Conservation (phyloP, 2,797 vertebrate genomes). For the Anniella stebbinsi region DNA sequence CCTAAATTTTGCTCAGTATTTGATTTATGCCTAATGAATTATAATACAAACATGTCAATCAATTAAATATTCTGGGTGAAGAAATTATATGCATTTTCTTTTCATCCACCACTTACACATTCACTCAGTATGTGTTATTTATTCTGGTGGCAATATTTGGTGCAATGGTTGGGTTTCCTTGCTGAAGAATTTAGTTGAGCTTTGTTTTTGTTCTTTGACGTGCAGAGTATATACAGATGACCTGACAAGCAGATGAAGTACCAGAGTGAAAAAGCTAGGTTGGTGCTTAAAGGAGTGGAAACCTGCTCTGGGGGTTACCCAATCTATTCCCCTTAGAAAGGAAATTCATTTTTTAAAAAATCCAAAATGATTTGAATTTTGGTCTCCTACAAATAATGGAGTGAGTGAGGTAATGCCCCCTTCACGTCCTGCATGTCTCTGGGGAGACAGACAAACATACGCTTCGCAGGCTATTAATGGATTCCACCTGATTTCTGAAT, state of each 20-base stretch:
- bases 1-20: not conserved
- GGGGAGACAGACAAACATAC: not conserved
- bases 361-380: not conserved
- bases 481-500: constrained; percentile 17
- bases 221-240: not conserved
- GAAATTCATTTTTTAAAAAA: not conserved
- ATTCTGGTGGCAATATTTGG: not conserved
- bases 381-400: not conserved
- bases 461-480: not conserved
- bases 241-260: not conserved
- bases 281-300: not conserved
- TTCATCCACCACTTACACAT: not conserved
- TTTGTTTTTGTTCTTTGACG: not conserved
- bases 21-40: not conserved
- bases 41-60: not conserved
- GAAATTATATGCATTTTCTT: no score
- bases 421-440: constrained; percentile 1
- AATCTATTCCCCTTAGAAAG: constrained; percentile 3
- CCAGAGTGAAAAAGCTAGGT: not conserved
- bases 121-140: not conserved
- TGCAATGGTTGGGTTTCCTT: not conserved
- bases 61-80: not conserved
- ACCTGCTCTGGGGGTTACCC: not conserved
- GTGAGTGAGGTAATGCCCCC: not conserved
- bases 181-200: not conserved